Base-by-base conservation (phyloP, 1,140 invertebrate species). In the Orussus abietinus region DNA sequence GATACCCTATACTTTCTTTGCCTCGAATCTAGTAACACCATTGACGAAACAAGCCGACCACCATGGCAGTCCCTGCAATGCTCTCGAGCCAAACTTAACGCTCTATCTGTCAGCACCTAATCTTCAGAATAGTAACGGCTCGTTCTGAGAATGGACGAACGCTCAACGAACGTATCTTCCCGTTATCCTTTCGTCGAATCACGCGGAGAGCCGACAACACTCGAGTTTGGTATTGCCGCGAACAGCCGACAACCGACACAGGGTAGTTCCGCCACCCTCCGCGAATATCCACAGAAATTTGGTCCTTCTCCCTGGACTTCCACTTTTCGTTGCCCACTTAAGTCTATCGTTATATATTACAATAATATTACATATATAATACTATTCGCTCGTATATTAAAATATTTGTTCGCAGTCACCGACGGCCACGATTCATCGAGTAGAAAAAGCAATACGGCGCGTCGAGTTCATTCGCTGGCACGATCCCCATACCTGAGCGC, bases 341-440 rank as follows among this genome's bases (percentile, higher is more conserved):
- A 20, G 46, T 41, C 42, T 57, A 55, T 33, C 28, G 25, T 21
- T 62, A 69, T 73, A 71, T 71, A 69, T 73, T 72, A 69, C 67
- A 72, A 65, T 69, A 69, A 72, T 73, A 72, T 73, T 72, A 72
- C 69, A 71, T 59, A n/a, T n/a, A 66, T 70, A 70, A 70, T 70
- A 69, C 66, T 69, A 69, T 73, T 51, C 59, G 62, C n/a, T n/a
- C 55, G 65, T 65, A 63, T 73, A 72, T 66, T 72, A 73, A 72
- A 73, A 72, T 73, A 72, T 68, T 51, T 49, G 54, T 50, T 39
- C 51, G 53, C 57, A 39, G 45, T 47, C 51, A 43, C 39, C 32
- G 47, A 45, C 22, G 34, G 13, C 45, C 39, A 34, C 12, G 38
- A 49, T 62, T 51, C 57, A 55, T 44, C 55, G 38, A 57, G n/a